These are phyloP conservation scores for Drosophila melanosoma DNA, from an alignment of 2,888 invertebrate genomes.

Conservation along the genomic window DNA sequence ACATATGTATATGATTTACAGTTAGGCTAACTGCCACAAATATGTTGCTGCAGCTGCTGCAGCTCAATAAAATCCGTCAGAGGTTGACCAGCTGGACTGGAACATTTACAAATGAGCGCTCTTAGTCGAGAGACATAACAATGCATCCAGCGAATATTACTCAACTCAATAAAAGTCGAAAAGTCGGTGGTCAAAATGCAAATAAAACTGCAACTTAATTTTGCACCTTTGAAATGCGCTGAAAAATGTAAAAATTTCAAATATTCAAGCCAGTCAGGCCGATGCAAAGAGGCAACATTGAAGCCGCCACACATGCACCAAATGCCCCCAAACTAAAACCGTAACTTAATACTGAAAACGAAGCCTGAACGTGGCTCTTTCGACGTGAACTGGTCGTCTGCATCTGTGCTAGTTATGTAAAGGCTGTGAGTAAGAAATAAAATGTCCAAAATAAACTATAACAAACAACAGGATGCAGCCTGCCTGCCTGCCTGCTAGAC, in stretches of 20 bases:
- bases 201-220: conserved; percentile 29
- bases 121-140: conserved; percentile 40
- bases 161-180: conserved; percentile 34
- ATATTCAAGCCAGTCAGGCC: conserved; percentile 54
- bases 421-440: conserved; percentile 78
- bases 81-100: not conserved
- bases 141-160: conserved; percentile 44
- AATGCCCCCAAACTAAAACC: conserved; percentile 26
- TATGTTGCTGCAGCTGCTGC: conserved; percentile 24
- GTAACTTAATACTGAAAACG: conserved; percentile 13
- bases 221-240: conserved; percentile 62
- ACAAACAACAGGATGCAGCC: conserved; percentile 77
- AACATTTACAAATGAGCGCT: conserved; percentile 64
- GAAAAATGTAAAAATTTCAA: conserved; percentile 67
- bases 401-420: conserved; percentile 72
- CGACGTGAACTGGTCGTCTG: conserved; percentile 35
- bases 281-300: not conserved
- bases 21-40: conserved; percentile 17
- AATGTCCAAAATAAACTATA: conserved; percentile 67
- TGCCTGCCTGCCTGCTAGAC: conserved; percentile 1
- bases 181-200: not conserved
- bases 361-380: conserved; percentile 26
- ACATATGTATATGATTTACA: conserved; percentile 5
- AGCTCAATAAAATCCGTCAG: conserved; percentile 37
- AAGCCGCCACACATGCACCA: conserved; percentile 27